Percentiles rank a stretch among this genome's conserved stretches.
Evolutionary conservation across 2,888 invertebrate species (phyloP).

Genomic region (Noctuana brunneofusca): DNA sequence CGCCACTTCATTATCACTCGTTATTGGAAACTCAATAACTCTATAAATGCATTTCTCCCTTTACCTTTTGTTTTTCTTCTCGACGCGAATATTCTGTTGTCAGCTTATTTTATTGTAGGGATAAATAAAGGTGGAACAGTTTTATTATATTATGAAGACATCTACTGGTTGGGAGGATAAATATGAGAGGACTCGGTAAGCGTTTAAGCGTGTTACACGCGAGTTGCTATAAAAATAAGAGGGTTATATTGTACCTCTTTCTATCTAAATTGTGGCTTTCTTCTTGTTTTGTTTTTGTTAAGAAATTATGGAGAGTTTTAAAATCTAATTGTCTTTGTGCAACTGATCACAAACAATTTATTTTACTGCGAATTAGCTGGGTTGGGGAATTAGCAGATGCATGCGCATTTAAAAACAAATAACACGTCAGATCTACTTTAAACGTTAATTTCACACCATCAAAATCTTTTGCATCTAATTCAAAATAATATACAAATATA

Average conservation of each 20-base stretch:
- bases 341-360: not conserved
- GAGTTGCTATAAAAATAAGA: constrained; percentile 31
- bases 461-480: too few relatives aligned
- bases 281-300: not conserved
- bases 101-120: constrained; percentile 52
- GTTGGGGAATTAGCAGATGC: too few relatives aligned
- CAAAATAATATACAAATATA: too few relatives aligned
- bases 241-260: constrained; percentile 19
- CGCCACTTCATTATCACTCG: constrained; percentile 64
- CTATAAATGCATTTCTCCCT: constrained; percentile 53
- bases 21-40: constrained; percentile 67
- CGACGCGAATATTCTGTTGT: constrained; percentile 44
- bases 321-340: not conserved
- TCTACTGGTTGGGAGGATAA: constrained; percentile 42
- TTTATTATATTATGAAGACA: constrained; percentile 50
- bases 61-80: constrained; percentile 48
- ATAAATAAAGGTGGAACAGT: constrained; percentile 51
- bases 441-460: not conserved
- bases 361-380: too few relatives aligned
- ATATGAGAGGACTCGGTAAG: constrained; percentile 33
- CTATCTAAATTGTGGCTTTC: constrained; percentile 2
- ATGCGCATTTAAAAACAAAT: too few relatives aligned
- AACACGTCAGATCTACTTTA: too few relatives aligned
- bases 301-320: not conserved
- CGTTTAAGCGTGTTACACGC: constrained; percentile 31